Percentiles rank a stretch among this genome's conserved stretches.
Conservation (phyloP, 1,140 invertebrate genomes). For the Tetramorium parvispinum region DNA sequence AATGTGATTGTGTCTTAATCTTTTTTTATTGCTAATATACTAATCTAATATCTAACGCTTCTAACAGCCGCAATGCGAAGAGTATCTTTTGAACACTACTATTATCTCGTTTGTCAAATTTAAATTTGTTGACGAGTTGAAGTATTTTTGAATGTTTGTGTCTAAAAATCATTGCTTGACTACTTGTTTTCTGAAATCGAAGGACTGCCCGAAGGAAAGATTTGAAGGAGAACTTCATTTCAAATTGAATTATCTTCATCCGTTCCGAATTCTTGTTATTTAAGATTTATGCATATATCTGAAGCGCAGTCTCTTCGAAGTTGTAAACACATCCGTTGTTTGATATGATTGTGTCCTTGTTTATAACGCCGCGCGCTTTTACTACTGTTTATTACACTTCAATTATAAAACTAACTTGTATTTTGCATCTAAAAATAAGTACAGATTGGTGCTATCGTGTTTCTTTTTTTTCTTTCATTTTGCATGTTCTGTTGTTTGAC, state of each 20-base stretch:
- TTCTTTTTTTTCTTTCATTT: background rate
- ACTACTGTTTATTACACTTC: background rate
- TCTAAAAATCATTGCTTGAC: background rate
- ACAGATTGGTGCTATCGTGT: conserved; percentile 6
- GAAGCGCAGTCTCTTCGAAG: background rate
- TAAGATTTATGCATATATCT: background rate
- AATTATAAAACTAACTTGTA: background rate
- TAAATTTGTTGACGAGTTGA: background rate
- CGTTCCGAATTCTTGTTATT: background rate
- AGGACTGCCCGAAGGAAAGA: background rate
- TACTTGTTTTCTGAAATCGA: background rate
- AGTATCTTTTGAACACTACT: background rate
- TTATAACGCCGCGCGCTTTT: background rate
- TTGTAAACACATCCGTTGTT: conserved; percentile 29
- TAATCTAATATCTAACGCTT: background rate
- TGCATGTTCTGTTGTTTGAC: background rate
- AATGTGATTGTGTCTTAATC: background rate
- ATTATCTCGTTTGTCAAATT: background rate
- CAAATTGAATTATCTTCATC: conserved; percentile 8
- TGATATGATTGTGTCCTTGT: conserved; percentile 43
- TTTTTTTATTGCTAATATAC: background rate
- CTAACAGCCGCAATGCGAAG: background rate
- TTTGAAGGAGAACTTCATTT: background rate
- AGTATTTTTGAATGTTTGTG: background rate
- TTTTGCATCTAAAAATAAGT: conserved; percentile 31